A percentile compares a stretch with the other conserved stretches of the same genome.
Conservation (phyloP, 2,888 invertebrate species). For the Gasteruption jaculator region DNA sequence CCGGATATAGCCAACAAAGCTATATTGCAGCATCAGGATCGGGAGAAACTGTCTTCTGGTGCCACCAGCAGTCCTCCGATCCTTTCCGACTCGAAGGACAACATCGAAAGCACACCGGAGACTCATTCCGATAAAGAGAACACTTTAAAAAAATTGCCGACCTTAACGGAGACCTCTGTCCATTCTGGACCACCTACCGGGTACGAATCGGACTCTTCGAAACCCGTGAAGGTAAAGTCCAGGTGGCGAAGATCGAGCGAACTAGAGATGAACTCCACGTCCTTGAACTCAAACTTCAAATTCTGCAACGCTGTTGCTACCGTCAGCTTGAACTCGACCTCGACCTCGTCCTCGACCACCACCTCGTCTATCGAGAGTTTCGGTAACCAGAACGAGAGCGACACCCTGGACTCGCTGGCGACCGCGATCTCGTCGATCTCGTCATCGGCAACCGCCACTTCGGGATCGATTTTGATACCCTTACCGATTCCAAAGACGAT, state of each 20-base stretch:
- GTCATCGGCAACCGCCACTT: no score
- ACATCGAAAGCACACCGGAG: constrained; percentile 39
- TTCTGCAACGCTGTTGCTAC: no score
- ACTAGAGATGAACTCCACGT: constrained; percentile 70
- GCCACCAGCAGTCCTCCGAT: no score
- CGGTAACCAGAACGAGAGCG: no score
- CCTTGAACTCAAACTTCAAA: no score
- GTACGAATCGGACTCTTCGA: constrained; percentile 50
- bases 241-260: constrained; percentile 75
- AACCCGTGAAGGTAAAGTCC: constrained; percentile 76
- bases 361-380: no score
- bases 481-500: constrained; percentile 32
- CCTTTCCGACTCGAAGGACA: constrained; percentile 33
- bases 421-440: no score
- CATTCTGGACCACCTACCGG: constrained; percentile 26
- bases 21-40: constrained; percentile 29
- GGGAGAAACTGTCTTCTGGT: constrained; percentile 30
- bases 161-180: constrained; percentile 29
- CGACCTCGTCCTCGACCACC: no score
- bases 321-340: no score
- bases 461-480: no score
- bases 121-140: constrained; percentile 44
- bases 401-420: no score
- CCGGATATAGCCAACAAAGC: constrained; percentile 33
- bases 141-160: constrained; percentile 29